Percentiles rank a stretch among this genome's conserved stretches.
phyloP scores from a whole-genome alignment of 2,888 invertebrate genomes.

The Drosophila anomelani region DNA sequence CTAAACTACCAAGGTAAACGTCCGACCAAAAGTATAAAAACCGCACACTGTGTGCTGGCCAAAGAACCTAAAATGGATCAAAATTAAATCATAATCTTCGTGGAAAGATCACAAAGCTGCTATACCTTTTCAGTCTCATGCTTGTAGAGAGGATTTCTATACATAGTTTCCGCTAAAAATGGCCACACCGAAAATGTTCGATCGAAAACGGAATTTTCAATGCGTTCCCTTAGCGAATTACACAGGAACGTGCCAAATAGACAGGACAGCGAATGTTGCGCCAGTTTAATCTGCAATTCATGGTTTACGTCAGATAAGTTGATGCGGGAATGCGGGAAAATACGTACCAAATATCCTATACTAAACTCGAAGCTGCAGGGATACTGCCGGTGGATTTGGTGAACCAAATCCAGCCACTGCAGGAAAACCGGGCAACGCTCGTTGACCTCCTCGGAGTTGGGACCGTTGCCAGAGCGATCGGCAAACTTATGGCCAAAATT shows the following conservation, averaged over 20 bases:
- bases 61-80: slow-evolving; percentile 88
- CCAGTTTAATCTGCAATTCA: slow-evolving; percentile 92
- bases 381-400: slow-evolving; percentile 95
- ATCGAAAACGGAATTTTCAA: slow-evolving; percentile 87
- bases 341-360: slow-evolving; percentile 92
- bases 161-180: slow-evolving; percentile 91
- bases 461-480: slow-evolving; percentile 94
- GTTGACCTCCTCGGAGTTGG: slow-evolving; percentile 94
- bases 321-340: too few species aligned
- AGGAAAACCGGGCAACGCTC: slow-evolving; percentile 98
- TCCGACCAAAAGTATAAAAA: slow-evolving; percentile 94
- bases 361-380: slow-evolving; percentile 98
- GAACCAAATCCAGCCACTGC: slow-evolving; percentile 98
- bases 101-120: rapidly evolving
- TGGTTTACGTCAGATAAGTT: neutral
- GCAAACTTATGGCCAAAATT: slow-evolving; percentile 99
- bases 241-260: slow-evolving; percentile 98
- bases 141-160: slow-evolving; percentile 94
- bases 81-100: neutral
- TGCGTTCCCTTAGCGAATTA: slow-evolving; percentile 92
- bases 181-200: slow-evolving; percentile 95
- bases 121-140: slow-evolving; percentile 84
- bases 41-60: slow-evolving; percentile 94
- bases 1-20: slow-evolving; percentile 90
- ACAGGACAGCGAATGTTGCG: slow-evolving; percentile 97